Evolutionary conservation across 1,140 invertebrate genomes (phyloP), one percentile per base, ranked within the genome.

Genomic region (Hylaeus anthracinus): DNA sequence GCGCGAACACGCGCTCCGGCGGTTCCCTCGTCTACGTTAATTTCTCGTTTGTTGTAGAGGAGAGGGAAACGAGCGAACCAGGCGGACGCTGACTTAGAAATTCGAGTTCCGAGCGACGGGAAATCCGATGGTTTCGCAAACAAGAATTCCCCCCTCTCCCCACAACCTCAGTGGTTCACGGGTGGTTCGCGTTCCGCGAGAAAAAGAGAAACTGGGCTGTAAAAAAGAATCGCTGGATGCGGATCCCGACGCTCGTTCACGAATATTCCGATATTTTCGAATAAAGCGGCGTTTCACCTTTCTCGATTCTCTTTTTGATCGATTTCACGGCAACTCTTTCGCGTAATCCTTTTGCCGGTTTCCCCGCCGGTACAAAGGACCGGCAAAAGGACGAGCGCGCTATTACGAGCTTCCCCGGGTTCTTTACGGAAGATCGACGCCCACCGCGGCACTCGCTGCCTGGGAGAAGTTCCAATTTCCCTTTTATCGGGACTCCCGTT

Each of bases 401-500:
- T 78, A 64, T 64, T 72, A 79, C 76, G 41, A 39, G 48, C 37
- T 55, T 58, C 39, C n/a, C 5, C 12, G 63, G 73, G 39, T 58
- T 60, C 65, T 70, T 77, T 45, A 12, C 65, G 74, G 39, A 61
- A 74, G 70, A 81, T 76, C 77, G 72, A 84, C 63, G 77, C 82
- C 72, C 77, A 84, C 66, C 41, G 65, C 43, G 55, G 61, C 39
- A 14, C 60, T 8, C 51, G n/a, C 9, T 14, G 39, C 51, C 9
- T 26, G 26, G 63, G 71, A 74, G 66, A 79, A 73, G 61, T 73
- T 74, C 78, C 78, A 73, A 73, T 79, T 74, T 85, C 64, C 41
- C 79, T 85, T 85, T 77, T 55, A 26, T 15, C 63, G 83, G 63
- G 74, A 72, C 77, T 81, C 74, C 83, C 39, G 60, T 81, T 81